These are phyloP conservation scores for Chironomus tentans DNA, from an alignment of 2,888 invertebrate species.

Conservation along the genomic window DNA sequence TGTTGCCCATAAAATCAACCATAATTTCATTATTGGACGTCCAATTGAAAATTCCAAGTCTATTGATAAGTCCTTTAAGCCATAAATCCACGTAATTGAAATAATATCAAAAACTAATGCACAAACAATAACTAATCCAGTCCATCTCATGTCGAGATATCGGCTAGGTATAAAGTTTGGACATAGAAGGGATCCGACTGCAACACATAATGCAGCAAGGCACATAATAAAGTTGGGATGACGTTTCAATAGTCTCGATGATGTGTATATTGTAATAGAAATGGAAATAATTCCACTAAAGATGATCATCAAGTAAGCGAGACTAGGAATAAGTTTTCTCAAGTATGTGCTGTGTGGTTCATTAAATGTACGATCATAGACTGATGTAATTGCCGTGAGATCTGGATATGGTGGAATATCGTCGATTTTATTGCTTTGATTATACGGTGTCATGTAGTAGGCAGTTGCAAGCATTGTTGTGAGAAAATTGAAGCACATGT, in stretches of 20 bases:
- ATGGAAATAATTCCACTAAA: slow-evolving; percentile 39
- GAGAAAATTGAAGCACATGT: slow-evolving; percentile 41
- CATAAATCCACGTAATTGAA: slow-evolving; percentile 41
- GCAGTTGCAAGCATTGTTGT: slow-evolving; percentile 41
- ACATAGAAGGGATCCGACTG: slow-evolving; percentile 37
- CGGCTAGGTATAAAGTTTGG: slow-evolving; percentile 39
- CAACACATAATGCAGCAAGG: slow-evolving; percentile 37
- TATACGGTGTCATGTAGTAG: slow-evolving; percentile 36
- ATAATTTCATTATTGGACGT: slow-evolving; percentile 39
- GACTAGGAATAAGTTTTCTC: slow-evolving; percentile 35
- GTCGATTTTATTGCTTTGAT: slow-evolving; percentile 33
- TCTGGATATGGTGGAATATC: slow-evolving; percentile 33
- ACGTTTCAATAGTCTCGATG: slow-evolving; percentile 38
- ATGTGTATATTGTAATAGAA: slow-evolving; percentile 39
- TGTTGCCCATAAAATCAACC: slow-evolving; percentile 40
- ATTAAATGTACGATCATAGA: slow-evolving; percentile 38
- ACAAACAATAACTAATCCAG: slow-evolving; percentile 39
- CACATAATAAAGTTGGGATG: slow-evolving; percentile 41
- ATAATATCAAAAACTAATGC: slow-evolving; percentile 41
- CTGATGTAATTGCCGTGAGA: slow-evolving; percentile 39
- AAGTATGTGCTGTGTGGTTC: slow-evolving; percentile 32
- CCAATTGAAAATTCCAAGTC: slow-evolving; percentile 43
- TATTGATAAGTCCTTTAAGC: slow-evolving; percentile 41
- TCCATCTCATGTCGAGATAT: slow-evolving; percentile 38
- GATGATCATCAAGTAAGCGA: slow-evolving; percentile 37